phyloP scores from a whole-genome alignment of 2,797 vertebrate species.

The Crocodylus rhombifer region DNA sequence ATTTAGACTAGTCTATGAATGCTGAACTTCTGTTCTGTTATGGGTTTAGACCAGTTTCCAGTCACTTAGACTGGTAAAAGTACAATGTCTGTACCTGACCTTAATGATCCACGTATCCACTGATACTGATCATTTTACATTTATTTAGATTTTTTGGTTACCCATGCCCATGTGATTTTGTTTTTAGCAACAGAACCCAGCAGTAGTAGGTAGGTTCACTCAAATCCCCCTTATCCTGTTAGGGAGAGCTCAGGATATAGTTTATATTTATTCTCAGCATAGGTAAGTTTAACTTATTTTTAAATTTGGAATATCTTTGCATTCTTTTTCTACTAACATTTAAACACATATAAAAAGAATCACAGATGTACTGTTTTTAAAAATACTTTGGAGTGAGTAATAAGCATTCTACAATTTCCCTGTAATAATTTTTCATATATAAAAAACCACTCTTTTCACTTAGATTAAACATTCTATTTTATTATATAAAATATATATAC shows the following conservation, averaged over 20 bases:
- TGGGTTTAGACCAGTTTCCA: too few relatives aligned
- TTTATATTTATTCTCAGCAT: slow-evolving; percentile 15
- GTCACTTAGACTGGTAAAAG: too few relatives aligned
- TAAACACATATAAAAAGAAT: slow-evolving; percentile 24
- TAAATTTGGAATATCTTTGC: slow-evolving; percentile 24
- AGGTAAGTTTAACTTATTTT: slow-evolving; percentile 9
- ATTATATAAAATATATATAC: slow-evolving; percentile 3
- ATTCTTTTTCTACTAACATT: not conserved
- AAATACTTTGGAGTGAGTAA: not conserved
- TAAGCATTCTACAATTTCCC: not conserved
- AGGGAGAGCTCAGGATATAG: not conserved
- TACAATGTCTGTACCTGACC: too few relatives aligned
- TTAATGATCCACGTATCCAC: not conserved
- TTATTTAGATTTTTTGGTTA: not conserved
- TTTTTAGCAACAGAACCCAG: not conserved
- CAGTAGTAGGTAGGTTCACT: not conserved
- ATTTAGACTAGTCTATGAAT: too few relatives aligned
- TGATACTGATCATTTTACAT: slow-evolving; percentile 17
- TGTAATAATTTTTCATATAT: not conserved
- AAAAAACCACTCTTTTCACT: not conserved
- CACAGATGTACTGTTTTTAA: slow-evolving; percentile 22
- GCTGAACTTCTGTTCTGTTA: too few relatives aligned
- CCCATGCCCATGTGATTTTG: not conserved
- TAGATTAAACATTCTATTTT: too few relatives aligned
- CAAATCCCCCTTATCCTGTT: not conserved